phyloP scores from a whole-genome alignment of 2,113 vertebrate species.

The Campylomormyrus tamandua region DNA sequence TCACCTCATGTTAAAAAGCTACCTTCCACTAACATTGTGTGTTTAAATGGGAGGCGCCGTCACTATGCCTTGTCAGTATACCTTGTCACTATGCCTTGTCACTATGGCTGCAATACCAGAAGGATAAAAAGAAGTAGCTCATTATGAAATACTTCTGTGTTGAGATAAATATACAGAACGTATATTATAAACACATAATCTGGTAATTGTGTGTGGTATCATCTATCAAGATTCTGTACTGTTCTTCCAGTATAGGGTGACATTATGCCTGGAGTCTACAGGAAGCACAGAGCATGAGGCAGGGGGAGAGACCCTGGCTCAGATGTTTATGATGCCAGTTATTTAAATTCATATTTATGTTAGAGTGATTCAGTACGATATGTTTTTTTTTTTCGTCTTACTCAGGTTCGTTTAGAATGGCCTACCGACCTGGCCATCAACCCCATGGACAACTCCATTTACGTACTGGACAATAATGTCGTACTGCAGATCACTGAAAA shows the following conservation, averaged over 20 bases:
- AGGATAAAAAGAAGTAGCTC: constrained; percentile 34
- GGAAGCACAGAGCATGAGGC: not conserved
- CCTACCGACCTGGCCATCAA: constrained; percentile 91
- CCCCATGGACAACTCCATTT: constrained; percentile 96
- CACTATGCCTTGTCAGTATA: not conserved
- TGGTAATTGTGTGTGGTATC: not conserved
- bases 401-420: constrained; percentile 92
- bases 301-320: not conserved
- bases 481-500: constrained; percentile 91
- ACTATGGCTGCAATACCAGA: constrained; percentile 21
- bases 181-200: not conserved
- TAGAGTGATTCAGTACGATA: not conserved
- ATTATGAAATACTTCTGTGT: not conserved
- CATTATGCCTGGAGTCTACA: not conserved
- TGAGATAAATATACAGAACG: constrained; percentile 45
- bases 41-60: not conserved
- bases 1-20: not conserved
- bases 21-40: not conserved
- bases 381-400: constrained; percentile 21
- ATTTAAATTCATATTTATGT: not conserved
- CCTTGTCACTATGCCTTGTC: not conserved
- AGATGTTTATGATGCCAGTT: not conserved
- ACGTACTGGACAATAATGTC: constrained; percentile 89
- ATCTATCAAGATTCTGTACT: constrained; percentile 14
- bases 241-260: not conserved